A percentile compares a stretch with the other conserved stretches of the same genome.
Conservation (phyloP, 2,888 invertebrate species). For the Catocala sponsa region DNA sequence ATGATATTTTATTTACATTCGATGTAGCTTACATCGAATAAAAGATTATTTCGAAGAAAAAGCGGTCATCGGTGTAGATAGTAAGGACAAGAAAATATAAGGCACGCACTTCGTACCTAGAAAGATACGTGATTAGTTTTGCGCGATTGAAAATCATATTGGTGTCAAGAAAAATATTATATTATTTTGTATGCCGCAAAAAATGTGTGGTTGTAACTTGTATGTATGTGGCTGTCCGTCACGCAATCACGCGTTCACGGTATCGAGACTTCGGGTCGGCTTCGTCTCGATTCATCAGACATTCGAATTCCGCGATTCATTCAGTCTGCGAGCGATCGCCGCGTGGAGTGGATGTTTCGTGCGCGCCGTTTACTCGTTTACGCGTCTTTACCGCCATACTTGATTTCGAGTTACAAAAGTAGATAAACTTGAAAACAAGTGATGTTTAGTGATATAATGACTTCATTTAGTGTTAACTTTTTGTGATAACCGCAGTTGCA, state of each 20-base stretch:
- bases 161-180: slow-evolving; percentile 26
- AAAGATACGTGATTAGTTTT: slow-evolving; percentile 32
- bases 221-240: slow-evolving; percentile 12
- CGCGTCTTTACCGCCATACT: slow-evolving; percentile 61
- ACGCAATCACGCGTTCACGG: slow-evolving; percentile 11
- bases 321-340: slow-evolving; percentile 73
- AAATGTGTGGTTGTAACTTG: slow-evolving; percentile 21
- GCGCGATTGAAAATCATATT: slow-evolving; percentile 26
- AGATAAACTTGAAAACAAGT: slow-evolving; percentile 65
- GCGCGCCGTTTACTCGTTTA: slow-evolving; percentile 26
- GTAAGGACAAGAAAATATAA: slow-evolving; percentile 18
- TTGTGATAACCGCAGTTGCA: slow-evolving; percentile 59
- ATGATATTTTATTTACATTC: no score
- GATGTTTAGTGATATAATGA: slow-evolving; percentile 67
- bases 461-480: slow-evolving; percentile 63
- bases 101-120: slow-evolving; percentile 25
- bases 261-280: slow-evolving; percentile 8
- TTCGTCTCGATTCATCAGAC: slow-evolving; percentile 25
- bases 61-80: no score
- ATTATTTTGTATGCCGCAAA: slow-evolving; percentile 20
- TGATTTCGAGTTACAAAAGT: slow-evolving; percentile 53
- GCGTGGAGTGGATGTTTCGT: slow-evolving; percentile 48
- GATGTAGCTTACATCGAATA: no score
- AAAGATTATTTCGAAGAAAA: no score
- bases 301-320: slow-evolving; percentile 48